These are phyloP conservation scores for Drosophila gunungcola DNA, from an alignment of 1,140 invertebrate species.

Conservation along the genomic window DNA sequence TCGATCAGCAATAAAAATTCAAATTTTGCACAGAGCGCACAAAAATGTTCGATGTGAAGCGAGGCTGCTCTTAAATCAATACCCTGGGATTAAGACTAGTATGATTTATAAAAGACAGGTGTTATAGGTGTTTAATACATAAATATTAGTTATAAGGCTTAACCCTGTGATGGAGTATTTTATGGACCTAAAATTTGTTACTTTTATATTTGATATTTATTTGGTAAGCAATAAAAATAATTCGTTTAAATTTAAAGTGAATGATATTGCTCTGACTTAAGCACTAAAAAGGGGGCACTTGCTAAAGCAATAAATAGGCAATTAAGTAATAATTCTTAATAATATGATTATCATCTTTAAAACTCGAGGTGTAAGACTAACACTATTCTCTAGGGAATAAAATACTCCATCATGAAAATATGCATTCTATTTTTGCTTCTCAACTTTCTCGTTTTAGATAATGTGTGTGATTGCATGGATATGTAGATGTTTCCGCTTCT, in stretches of 20 bases:
- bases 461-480: slow-evolving; percentile 31
- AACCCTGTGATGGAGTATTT: no score
- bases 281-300: no score
- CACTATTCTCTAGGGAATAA: neutral
- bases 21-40: slow-evolving; percentile 75
- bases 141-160: no score
- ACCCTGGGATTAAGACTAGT: neutral
- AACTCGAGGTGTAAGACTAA: no score
- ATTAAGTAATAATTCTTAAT: neutral
- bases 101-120: neutral
- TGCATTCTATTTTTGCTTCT: neutral
- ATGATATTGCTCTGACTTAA: no score
- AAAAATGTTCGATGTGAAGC: slow-evolving; percentile 45
- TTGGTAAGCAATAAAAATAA: no score
- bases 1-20: slow-evolving; percentile 84
- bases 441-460: slow-evolving; percentile 7
- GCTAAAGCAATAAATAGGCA: no score
- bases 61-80: slow-evolving; percentile 22
- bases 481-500: slow-evolving; percentile 23
- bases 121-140: no score
- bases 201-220: no score
- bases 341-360: neutral
- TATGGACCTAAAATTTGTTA: no score
- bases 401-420: neutral
- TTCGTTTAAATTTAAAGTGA: no score